These are phyloP conservation scores for Agrochola lychnidis DNA, from an alignment of 2,888 invertebrate species.

Conservation along the genomic window DNA sequence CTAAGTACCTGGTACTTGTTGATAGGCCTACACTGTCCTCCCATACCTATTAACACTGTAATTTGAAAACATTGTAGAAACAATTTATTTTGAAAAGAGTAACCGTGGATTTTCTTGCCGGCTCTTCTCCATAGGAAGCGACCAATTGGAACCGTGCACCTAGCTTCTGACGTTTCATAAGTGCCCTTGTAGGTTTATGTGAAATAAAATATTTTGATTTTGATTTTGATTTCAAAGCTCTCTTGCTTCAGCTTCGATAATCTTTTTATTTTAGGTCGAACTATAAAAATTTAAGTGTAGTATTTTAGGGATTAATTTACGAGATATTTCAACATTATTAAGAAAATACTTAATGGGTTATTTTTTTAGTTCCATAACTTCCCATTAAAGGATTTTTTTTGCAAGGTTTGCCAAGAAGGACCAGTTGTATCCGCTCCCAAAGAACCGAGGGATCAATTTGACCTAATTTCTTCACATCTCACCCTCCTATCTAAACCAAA, in stretches of 20 bases:
- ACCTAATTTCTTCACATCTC: background rate
- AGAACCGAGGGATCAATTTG: background rate
- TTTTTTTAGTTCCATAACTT: background rate
- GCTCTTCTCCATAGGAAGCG: too few relatives aligned
- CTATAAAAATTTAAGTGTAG: background rate
- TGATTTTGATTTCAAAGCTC: too few relatives aligned
- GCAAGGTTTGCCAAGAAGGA: background rate
- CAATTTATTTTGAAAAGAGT: too few relatives aligned
- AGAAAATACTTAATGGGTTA: background rate
- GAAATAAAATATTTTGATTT: too few relatives aligned
- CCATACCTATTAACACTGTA: too few relatives aligned
- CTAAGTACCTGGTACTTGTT: too few relatives aligned
- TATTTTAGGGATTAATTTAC: background rate
- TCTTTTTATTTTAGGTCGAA: background rate
- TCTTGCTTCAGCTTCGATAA: background rate
- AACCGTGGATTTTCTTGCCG: too few relatives aligned
- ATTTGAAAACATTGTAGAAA: too few relatives aligned
- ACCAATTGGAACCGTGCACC: too few relatives aligned
- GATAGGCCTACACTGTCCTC: too few relatives aligned
- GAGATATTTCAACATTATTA: background rate
- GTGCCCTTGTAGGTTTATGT: too few relatives aligned
- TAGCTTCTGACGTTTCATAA: too few relatives aligned
- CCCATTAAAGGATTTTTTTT: background rate
- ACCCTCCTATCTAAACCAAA: slow-evolving; percentile 7
- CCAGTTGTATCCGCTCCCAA: background rate